Base-by-base conservation (phyloP, 2,113 vertebrate genomes). In the Ailuropoda melanoleuca region DNA sequence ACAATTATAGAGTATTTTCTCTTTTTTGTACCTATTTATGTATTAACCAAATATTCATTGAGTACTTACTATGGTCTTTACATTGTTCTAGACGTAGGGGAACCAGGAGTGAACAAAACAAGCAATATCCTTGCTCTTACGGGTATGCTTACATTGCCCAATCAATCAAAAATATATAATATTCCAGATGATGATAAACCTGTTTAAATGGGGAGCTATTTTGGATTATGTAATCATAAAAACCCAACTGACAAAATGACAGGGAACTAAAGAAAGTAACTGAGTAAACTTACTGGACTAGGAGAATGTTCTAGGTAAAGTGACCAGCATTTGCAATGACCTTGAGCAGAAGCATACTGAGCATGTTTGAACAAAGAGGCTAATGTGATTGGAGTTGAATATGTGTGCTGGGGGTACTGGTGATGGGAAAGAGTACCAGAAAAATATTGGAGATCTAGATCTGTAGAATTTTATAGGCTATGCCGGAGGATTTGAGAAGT, bases 351-450 rank as follows among this genome's bases (percentile, higher is more conserved):
- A 58, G 1, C 0, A 18, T 3, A 19, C 23, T 48, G 31, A 43
- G n/a, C 21, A 56, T n/a, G 7, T 75, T 9, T 93, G 66, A 82
- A 3, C 58, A 78, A 94, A 81, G 24, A 86, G 34, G 18, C 13
- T 50, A 64, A 58, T 10, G 12, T 9, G 31, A 70, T 6, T 64
- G 48, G 48, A 77, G 5, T 1, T 43, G 19, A 88, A 34, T 0
- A 1, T 4, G 31, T 18, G 0, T 34, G 39, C 14, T 43, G 4
- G 55, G 0, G 0, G 4, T 66, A 18, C 6, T 1, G 6, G 6
- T 64, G 72, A 31, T 14, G 55, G 15, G 10, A 82, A 82, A 66
- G 4, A 72, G 3, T 19, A 26, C 29, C 2, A 56, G n/a, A 43
- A 80, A 72, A 19, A 0, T 56, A 29, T 6, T 50, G 14, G 19